Evolutionary conservation across 2,113 vertebrate species (phyloP).

Genomic region (Crotalus horridus): DNA sequence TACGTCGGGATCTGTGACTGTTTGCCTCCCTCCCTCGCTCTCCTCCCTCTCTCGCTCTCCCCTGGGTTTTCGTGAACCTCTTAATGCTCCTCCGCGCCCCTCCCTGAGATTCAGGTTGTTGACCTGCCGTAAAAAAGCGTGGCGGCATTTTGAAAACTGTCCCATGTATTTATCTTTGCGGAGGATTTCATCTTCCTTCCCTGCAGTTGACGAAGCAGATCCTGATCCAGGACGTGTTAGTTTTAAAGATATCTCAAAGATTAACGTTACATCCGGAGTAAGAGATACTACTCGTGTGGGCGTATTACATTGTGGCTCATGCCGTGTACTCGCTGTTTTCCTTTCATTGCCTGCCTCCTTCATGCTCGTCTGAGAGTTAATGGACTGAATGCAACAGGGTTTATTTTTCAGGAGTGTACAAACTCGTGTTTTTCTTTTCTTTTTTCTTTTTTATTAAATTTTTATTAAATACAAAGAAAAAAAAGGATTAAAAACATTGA

Average conservation of each 20-base stretch:
- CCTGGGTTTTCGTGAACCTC: too few relatives aligned
- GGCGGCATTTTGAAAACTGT: constrained; percentile 7
- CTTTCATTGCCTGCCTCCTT: too few relatives aligned
- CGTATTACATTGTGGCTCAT: background rate
- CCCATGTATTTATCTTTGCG: background rate
- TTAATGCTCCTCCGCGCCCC: background rate
- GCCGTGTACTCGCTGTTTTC: too few relatives aligned
- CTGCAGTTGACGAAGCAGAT: background rate
- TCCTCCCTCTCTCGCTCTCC: background rate
- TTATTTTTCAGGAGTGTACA: too few relatives aligned
- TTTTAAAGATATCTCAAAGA: background rate
- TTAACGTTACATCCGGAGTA: background rate
- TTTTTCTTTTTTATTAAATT: too few relatives aligned
- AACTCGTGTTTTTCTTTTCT: too few relatives aligned
- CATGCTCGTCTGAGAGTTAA: too few relatives aligned
- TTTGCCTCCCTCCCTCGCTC: background rate
- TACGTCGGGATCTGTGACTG: background rate
- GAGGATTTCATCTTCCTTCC: background rate
- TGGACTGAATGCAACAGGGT: too few relatives aligned
- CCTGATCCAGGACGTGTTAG: background rate
- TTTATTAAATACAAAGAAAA: too few relatives aligned
- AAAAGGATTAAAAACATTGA: too few relatives aligned
- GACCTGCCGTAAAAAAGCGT: background rate
- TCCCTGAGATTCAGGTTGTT: background rate
- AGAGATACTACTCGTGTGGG: background rate